Evolutionary conservation across 2,113 vertebrate genomes (phyloP).

Genomic region (Gallinago paraguaiae): DNA sequence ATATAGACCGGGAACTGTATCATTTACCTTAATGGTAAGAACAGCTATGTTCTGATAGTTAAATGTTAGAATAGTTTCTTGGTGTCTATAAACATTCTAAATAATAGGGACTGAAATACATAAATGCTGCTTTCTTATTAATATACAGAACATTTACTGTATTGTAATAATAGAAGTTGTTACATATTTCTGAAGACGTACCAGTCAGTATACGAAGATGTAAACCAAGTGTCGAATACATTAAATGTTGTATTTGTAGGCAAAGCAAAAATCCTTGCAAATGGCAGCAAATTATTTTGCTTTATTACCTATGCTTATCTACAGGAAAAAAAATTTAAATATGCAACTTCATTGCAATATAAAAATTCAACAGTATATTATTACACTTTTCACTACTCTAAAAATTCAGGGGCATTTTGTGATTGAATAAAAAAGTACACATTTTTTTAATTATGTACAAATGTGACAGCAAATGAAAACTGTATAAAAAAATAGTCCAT

Average conservation of each 20-base stretch:
- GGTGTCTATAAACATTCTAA: background rate
- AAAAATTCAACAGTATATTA: background rate
- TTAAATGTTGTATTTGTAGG: background rate
- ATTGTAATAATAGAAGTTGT: background rate
- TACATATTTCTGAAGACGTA: background rate
- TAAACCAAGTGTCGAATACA: background rate
- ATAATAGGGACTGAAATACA: background rate
- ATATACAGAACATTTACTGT: background rate
- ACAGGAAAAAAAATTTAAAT: background rate
- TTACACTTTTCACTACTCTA: background rate
- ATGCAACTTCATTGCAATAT: background rate
- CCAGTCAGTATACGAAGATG: background rate
- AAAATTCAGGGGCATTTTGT: background rate
- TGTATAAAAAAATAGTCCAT: background rate
- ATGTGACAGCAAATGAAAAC: background rate
- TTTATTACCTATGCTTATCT: background rate
- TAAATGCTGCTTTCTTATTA: background rate
- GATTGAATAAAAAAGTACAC: background rate
- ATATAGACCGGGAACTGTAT: background rate
- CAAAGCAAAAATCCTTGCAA: background rate
- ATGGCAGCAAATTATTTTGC: background rate
- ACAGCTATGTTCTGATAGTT: background rate
- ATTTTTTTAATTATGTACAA: too few relatives aligned
- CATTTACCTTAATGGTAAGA: background rate
- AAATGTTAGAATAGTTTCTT: background rate